phyloP scores from a whole-genome alignment of 64 coral and sea anemone species.

The Anthopleura sola region DNA sequence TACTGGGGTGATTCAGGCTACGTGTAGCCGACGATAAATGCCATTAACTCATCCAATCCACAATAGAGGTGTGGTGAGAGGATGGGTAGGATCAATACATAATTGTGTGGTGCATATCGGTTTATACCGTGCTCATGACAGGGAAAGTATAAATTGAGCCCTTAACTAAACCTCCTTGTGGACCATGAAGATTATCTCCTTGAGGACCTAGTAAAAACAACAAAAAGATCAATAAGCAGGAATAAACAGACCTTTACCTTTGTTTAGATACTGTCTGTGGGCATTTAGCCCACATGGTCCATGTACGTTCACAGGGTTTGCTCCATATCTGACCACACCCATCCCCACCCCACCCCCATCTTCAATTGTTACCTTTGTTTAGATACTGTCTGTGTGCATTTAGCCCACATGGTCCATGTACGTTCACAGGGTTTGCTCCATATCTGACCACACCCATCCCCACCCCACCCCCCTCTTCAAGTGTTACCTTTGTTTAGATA shows the following conservation, averaged over 20 bases:
- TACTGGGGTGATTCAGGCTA: neutral
- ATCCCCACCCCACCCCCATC: too few relatives aligned
- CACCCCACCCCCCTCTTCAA: too few relatives aligned
- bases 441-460: neutral
- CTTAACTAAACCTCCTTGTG: conserved; percentile 1
- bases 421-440: neutral
- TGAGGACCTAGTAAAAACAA: conserved; percentile 47
- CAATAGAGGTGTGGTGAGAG: too few relatives aligned
- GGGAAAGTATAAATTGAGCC: conserved; percentile 27
- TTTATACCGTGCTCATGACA: neutral
- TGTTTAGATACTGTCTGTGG: conserved; percentile 14
- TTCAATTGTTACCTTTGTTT: conserved; percentile 2
- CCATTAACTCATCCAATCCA: too few relatives aligned
- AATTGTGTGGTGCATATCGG: neutral
- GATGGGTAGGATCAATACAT: neutral
- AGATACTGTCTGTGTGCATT: neutral
- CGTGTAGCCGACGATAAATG: too few relatives aligned
- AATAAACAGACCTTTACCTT: too few relatives aligned
- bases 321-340: neutral
- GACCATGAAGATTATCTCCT: conserved; percentile 19
- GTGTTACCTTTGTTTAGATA: conserved; percentile 12
- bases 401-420: conserved; percentile 3
- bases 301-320: neutral
- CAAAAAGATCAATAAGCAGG: too few relatives aligned
- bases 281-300: conserved; percentile 3